Base-by-base conservation (phyloP, 2,113 vertebrate species). In the Onychostoma macrolepis region DNA sequence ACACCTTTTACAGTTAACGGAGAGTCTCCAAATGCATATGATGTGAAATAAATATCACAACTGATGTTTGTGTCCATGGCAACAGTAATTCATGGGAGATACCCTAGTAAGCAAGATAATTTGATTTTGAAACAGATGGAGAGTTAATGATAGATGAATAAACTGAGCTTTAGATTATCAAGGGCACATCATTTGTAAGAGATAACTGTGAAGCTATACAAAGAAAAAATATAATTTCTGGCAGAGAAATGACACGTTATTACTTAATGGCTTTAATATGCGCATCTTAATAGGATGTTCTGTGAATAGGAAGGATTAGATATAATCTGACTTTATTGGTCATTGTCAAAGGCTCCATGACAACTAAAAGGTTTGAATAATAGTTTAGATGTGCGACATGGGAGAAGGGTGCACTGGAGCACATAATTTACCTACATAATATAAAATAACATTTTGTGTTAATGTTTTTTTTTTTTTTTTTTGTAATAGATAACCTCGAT, bases 201-300 rank as follows among this genome's bases (percentile, higher is more conserved):
- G 72, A 33, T 53, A 72, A 4, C 30, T 5, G 0, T 11, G 12
- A 24, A 72, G 30, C 41, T 61, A 80, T 38, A 13, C 8, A 56
- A n/a, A 19, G 30, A 13, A 71, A 56, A 33, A 33, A 74, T 74
- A 43, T 45, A 3, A 84, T 71, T 84, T 84, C 45, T 53, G 45
- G 28, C 21, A 74, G 45, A 53, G 82, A 38, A 58, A 56, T 72
- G 6, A n/a, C 65, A 67, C 30, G n/a, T 72, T 56, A 84, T 58
- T 72, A 58, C 45, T 74, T n/a, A 38, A 84, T 84, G 67, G 82
- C 6, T 38, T 74, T 74, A 58, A 56, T 74, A 74, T 74, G 82
- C 67, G 15, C 24, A 74, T 56, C 13, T 48, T 74, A 56, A 74
- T 56, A 41, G 43, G 48, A 72, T 56, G 65, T n/a, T 48, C 50